Base-by-base conservation (phyloP, 2,797 vertebrate genomes). In the Salarias fasciatus region DNA sequence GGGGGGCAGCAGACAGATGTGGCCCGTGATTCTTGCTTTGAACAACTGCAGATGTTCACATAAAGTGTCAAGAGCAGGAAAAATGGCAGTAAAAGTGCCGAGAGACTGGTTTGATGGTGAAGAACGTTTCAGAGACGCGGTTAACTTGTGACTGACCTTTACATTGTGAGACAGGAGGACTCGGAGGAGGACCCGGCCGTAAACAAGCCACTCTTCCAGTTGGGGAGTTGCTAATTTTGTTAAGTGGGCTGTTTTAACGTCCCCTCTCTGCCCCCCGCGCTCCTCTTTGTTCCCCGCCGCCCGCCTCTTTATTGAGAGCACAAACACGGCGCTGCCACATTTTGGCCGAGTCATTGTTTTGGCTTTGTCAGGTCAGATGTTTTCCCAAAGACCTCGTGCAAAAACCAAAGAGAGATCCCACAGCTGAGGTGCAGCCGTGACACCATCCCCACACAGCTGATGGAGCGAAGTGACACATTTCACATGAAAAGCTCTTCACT, bases 331-430 rank as follows among this genome's bases (percentile, higher is more conserved):
- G 49, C 35, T 28, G 69, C 48, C 49, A 57, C 49, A 57, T 77
- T 37, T 63, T 71, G 56, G 54, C 58, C 42, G 47, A 33, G 69
- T 85, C 65, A 80, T 89, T 87, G 82, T 89, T 89, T 86, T 84
- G 71, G 61, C 83, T 89, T 86, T 80, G 74, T 86, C 64, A 49
- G 69, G 45, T 81, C 82, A 82, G 77, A 80, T 86, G 80, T 83
- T 84, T 87, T 70, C 66, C 78, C 61, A 57, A 13, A 61, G 78
- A 84, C 68, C 67, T 79, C 72, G 46, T 67, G 57, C 65, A 78
- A 80, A 60, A 80, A 60, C 57, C 62, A 73, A 66, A 80, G 74
- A 66, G 48, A 61, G 45, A 53, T 11, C 52, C 57, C 44, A 3
- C 46, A 24, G 18, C 18, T 3, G 18, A 24, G 18, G 18, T 24